These are phyloP conservation scores for Aphelinus atriplicis DNA, from an alignment of 1,140 invertebrate species.

Conservation along the genomic window DNA sequence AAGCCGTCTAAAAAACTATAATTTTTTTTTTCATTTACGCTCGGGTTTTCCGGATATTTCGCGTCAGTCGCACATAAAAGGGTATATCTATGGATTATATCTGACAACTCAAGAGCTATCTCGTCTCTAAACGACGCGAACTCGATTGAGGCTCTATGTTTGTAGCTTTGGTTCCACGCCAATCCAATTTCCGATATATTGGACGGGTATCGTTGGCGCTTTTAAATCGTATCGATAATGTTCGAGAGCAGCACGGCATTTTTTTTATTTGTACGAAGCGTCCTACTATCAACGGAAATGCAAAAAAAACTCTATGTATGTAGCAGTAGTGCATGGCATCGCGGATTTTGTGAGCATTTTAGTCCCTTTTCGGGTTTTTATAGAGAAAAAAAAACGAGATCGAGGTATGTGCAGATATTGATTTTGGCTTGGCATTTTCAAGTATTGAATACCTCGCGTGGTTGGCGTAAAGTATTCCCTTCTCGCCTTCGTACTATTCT, in stretches of 20 bases:
- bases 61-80: too few relatives aligned
- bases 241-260: constrained; percentile 30
- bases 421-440: too few relatives aligned
- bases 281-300: neutral
- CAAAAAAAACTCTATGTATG: neutral
- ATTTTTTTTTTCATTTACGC: too few relatives aligned
- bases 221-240: constrained; percentile 39
- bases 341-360: neutral
- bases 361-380: too few relatives aligned
- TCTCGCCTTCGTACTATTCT: too few relatives aligned
- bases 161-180: constrained; percentile 37
- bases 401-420: too few relatives aligned
- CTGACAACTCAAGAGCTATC: neutral
- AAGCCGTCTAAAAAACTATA: too few relatives aligned
- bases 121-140: constrained; percentile 7
- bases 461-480: too few relatives aligned
- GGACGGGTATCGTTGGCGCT: constrained; percentile 39
- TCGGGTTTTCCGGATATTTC: too few relatives aligned
- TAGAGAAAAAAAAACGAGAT: too few relatives aligned
- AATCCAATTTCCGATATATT: constrained; percentile 45
- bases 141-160: constrained; percentile 4
- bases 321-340: neutral
- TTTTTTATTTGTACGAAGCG: neutral
- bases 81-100: too few relatives aligned
- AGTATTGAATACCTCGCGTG: too few relatives aligned